Conservation (phyloP, 2,113 vertebrate species). For the Haliaeetus leucogaster region DNA sequence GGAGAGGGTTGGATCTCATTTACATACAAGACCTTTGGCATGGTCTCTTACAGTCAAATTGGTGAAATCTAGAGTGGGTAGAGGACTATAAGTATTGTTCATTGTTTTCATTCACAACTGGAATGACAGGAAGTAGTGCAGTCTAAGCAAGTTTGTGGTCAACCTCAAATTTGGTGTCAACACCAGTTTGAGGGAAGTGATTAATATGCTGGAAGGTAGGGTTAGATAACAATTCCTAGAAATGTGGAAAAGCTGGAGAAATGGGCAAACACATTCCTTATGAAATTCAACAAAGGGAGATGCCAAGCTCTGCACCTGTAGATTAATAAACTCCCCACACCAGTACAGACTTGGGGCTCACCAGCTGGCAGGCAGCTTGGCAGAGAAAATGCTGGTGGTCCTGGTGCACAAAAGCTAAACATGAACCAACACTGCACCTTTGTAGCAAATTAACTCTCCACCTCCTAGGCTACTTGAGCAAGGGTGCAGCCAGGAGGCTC, state of each 20-base stretch:
- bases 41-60: neutral
- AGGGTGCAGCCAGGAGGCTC: neutral
- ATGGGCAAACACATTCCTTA: neutral
- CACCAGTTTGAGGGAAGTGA: neutral
- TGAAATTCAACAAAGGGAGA: neutral
- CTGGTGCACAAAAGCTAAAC: neutral
- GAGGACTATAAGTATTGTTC: neutral
- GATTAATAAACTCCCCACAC: neutral
- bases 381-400: neutral
- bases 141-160: neutral
- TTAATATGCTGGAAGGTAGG: neutral
- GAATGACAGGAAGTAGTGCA: neutral
- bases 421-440: neutral
- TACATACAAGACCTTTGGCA: neutral
- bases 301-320: neutral
- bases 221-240: neutral
- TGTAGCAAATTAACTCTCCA: neutral
- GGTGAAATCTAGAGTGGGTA: neutral
- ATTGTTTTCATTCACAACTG: neutral
- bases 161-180: neutral
- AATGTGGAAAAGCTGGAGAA: neutral
- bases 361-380: neutral
- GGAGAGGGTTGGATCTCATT: neutral
- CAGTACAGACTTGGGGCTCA: neutral
- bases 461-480: neutral